phyloP scores from a whole-genome alignment of 2,113 vertebrate species.

The Lathamus discolor region DNA sequence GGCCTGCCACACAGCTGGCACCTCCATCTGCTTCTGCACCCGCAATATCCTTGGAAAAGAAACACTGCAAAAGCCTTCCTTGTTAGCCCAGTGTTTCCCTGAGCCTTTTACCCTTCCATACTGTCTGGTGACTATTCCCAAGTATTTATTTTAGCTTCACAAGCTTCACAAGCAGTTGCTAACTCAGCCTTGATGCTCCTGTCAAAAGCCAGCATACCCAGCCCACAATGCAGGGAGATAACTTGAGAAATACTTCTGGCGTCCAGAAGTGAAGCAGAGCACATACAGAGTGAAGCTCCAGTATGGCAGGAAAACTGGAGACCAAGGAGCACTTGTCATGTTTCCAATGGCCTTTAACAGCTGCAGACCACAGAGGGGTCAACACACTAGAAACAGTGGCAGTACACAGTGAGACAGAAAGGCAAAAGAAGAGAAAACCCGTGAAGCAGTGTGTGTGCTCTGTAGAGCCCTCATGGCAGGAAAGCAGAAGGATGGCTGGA shows the following conservation, averaged over 20 bases:
- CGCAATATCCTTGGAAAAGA: not conserved
- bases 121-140: not conserved
- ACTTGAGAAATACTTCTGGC: not conserved
- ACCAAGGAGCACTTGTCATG: not conserved
- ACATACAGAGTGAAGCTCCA: not conserved
- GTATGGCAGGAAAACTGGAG: not conserved
- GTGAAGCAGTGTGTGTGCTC: fast-evolving
- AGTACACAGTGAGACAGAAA: not conserved
- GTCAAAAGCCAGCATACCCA: not conserved
- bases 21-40: not conserved
- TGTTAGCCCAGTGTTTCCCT: not conserved
- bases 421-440: not conserved
- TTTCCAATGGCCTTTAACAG: not conserved
- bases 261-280: not conserved
- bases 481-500: not conserved
- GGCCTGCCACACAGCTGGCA: not conserved
- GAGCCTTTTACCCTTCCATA: not conserved
- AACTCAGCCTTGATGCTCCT: not conserved
- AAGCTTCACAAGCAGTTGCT: not conserved
- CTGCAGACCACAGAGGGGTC: not conserved
- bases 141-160: not conserved
- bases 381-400: not conserved
- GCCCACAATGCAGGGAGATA: not conserved
- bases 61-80: not conserved
- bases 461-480: not conserved